Conservation (phyloP, 2,888 invertebrate genomes). For the Ormyrus labotus region DNA sequence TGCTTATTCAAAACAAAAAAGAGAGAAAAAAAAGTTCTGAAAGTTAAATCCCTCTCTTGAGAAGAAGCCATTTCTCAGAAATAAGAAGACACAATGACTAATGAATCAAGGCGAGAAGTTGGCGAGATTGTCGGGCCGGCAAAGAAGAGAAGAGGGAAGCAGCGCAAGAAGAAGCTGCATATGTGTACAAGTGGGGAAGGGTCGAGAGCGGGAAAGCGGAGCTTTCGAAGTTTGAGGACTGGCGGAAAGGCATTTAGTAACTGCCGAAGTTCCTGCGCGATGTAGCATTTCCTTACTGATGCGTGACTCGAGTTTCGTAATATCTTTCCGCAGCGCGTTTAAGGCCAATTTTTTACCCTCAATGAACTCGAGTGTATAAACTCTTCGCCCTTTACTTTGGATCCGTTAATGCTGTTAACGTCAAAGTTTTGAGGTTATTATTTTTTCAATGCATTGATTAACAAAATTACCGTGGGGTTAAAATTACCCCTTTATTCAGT, state of each 20-base stretch:
- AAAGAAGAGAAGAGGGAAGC: not conserved
- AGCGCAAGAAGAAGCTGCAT: not conserved
- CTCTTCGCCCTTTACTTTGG: too few relatives aligned
- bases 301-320: slow-evolving; percentile 39
- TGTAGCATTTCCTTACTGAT: slow-evolving; percentile 44
- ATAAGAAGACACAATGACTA: too few relatives aligned
- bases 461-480: too few relatives aligned
- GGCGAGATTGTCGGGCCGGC: too few relatives aligned
- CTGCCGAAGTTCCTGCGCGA: slow-evolving; percentile 57
- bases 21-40: too few relatives aligned
- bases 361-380: too few relatives aligned
- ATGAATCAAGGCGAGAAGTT: not conserved
- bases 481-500: too few relatives aligned
- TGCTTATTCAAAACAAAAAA: too few relatives aligned
- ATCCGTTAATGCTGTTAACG: too few relatives aligned
- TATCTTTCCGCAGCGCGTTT: slow-evolving; percentile 8
- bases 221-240: slow-evolving; percentile 56
- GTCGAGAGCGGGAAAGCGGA: slow-evolving; percentile 34
- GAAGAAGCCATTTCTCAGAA: not conserved
- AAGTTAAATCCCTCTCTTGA: not conserved
- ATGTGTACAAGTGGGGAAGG: not conserved
- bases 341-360: slow-evolving; percentile 18
- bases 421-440: too few relatives aligned
- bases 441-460: too few relatives aligned
- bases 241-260: slow-evolving; percentile 59